A percentile compares a stretch with the other conserved stretches of the same genome.
Evolutionary conservation across 2,888 invertebrate genomes (phyloP).

Genomic region (Ceramica pisi): DNA sequence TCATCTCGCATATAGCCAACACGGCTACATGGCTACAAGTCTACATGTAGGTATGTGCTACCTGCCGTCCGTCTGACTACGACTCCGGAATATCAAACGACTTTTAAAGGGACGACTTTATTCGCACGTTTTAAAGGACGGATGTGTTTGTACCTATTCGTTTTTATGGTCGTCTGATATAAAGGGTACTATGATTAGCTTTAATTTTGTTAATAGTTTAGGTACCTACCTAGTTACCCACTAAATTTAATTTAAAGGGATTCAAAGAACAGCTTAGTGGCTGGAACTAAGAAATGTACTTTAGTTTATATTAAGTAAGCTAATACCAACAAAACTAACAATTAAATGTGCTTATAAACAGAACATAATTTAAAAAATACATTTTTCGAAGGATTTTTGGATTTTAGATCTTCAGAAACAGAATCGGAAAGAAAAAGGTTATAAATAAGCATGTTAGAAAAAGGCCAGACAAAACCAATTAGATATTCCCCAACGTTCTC

Average conservation of each 20-base stretch:
- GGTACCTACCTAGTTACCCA: neutral
- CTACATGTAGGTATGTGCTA: slow-evolving; percentile 63
- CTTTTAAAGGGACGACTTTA: slow-evolving; percentile 67
- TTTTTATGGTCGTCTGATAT: slow-evolving; percentile 25
- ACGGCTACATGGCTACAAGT: slow-evolving; percentile 6
- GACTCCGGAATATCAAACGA: slow-evolving; percentile 75
- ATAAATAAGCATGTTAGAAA: neutral
- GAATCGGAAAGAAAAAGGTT: neutral
- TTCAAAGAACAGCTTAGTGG: neutral
- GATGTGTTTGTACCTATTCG: slow-evolving; percentile 44
- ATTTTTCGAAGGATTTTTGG: neutral
- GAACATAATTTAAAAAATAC: neutral
- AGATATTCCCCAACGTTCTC: slow-evolving; percentile 47
- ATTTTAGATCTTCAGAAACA: neutral
- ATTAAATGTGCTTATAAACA: neutral
- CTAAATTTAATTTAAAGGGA: neutral
- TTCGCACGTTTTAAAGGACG: slow-evolving; percentile 62
- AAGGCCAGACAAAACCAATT: neutral
- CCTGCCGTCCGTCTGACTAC: slow-evolving; percentile 73
- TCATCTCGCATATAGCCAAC: slow-evolving; percentile 52
- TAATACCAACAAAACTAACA: neutral
- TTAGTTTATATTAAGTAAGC: neutral
- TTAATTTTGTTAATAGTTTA: neutral
- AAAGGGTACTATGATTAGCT: slow-evolving; percentile 18
- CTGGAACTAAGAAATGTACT: neutral